Base-by-base conservation (phyloP, 23 tunicate species). In the Oikopleura dioica region DNA sequence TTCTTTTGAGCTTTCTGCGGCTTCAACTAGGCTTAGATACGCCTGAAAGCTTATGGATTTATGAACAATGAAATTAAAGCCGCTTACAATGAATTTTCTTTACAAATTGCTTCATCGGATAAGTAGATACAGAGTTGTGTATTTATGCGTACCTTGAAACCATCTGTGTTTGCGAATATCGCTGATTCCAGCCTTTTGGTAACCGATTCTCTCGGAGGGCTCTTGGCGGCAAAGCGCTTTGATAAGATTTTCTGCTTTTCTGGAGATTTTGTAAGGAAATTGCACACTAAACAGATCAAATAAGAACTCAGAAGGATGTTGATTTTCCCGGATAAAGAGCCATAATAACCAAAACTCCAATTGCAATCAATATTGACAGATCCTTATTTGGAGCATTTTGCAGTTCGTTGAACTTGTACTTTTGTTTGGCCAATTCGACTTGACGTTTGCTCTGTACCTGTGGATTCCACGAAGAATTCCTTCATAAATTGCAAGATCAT, bases 131-230 rank as follows among this genome's bases (percentile, higher is more conserved):
- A n/a, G n/a, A n/a, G n/a, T n/a, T n/a, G n/a, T n/a, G n/a, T n/a
- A n/a, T n/a, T n/a, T n/a, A n/a, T n/a, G n/a, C n/a, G n/a, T n/a
- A 69, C 85, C 96, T 37, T 83, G 34, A 76, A 89, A 89, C 96
- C 96, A 89, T 0, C 84, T 81, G 69, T 89, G 96, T 29, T 82
- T 78, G 76, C 82, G 50, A 9, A 89, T 85, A 35, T 83, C 96
- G 37, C 51, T 79, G 1, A 85, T 75, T 36, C 96, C 96, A 32
- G 76, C 82, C 34, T 68, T 82, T 24, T 81, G 38, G 51, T 89
- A 81, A 36, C 96, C 96, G 37, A 89, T 77, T 36, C 96, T 59
- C 59, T 85, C 85, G 51, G 86, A 37, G 1, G 92, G 86, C 38
- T 89, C 85, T 32, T 83, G 82, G 35, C 86, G 59, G 76, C 96